These are phyloP conservation scores for Electrona antarctica DNA, from an alignment of 2,113 vertebrate genomes.

Conservation along the genomic window DNA sequence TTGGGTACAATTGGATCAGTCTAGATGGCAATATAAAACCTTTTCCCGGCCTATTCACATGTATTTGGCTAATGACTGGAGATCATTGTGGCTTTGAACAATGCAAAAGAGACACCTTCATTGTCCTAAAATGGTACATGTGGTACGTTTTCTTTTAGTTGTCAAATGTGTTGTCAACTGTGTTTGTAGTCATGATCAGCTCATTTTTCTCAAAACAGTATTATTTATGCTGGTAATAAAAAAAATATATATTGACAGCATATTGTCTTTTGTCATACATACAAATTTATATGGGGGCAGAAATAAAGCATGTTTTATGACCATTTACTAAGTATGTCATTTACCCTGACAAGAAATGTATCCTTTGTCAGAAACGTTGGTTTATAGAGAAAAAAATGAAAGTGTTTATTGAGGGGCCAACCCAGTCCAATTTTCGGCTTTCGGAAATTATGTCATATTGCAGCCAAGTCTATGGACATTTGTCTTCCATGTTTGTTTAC, in stretches of 20 bases:
- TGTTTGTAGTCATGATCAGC: conserved; percentile 32
- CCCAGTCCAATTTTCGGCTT: too few species aligned
- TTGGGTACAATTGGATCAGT: neutral
- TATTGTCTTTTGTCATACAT: conserved; percentile 41
- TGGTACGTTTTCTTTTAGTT: conserved; percentile 38
- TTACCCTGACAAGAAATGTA: too few species aligned
- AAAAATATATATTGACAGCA: conserved; percentile 29
- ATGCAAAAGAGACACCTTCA: conserved; percentile 17
- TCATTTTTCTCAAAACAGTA: conserved; percentile 51
- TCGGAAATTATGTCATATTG: too few species aligned
- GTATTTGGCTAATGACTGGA: conserved; percentile 4
- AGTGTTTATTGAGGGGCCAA: too few species aligned
- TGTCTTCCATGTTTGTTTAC: too few species aligned
- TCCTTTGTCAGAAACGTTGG: too few species aligned
- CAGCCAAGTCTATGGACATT: too few species aligned
- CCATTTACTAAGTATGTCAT: conserved; percentile 38
- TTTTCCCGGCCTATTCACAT: conserved; percentile 7
- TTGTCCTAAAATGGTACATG: conserved; percentile 29
- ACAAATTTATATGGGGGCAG: conserved; percentile 36
- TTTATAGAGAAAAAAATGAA: too few species aligned
- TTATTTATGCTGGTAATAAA: conserved; percentile 56
- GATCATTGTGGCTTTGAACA: conserved; percentile 17
- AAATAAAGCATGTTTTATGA: conserved; percentile 74
- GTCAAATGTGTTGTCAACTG: conserved; percentile 34
- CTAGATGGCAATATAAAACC: neutral